Evolutionary conservation across 2,888 invertebrate species (phyloP).

Genomic region (Anticlea derivata): DNA sequence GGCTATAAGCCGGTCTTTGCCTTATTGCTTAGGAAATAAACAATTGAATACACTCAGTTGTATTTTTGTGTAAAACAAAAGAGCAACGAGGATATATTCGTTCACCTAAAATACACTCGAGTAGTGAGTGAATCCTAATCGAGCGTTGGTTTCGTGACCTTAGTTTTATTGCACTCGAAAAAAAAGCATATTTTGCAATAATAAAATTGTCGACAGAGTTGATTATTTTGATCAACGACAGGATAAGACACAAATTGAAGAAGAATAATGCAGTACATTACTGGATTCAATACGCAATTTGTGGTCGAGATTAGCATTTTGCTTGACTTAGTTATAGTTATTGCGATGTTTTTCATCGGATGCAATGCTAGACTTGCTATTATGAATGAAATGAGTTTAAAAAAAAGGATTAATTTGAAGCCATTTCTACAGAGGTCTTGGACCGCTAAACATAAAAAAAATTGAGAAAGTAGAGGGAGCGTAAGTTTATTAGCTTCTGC

Average conservation of each 20-base stretch:
- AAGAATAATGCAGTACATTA: conserved; percentile 33
- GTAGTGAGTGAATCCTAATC: too few species aligned
- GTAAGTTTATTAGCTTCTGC: background rate
- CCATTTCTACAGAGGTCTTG: too few species aligned
- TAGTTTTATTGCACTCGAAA: conserved; percentile 17
- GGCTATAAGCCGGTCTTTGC: too few species aligned
- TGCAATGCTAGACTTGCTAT: conserved; percentile 15
- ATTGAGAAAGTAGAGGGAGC: background rate
- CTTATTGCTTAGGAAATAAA: background rate
- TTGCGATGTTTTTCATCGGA: conserved; percentile 17
- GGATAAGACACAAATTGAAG: conserved; percentile 36
- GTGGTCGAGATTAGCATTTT: conserved; percentile 31
- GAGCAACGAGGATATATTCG: too few species aligned
- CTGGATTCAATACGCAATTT: conserved; percentile 35
- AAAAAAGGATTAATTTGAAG: background rate
- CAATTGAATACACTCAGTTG: too few species aligned
- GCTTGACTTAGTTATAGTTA: conserved; percentile 13
- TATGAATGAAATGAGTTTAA: conserved; percentile 8
- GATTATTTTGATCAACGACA: conserved; percentile 30
- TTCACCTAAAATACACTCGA: too few species aligned
- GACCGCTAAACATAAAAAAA: too few species aligned
- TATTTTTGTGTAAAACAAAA: too few species aligned
- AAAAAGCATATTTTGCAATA: conserved; percentile 38
- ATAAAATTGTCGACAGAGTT: conserved; percentile 38
- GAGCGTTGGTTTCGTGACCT: conserved; percentile 4